These are phyloP conservation scores for Ellobius talpinus DNA, from an alignment of 2,113 vertebrate genomes.

Conservation along the genomic window DNA sequence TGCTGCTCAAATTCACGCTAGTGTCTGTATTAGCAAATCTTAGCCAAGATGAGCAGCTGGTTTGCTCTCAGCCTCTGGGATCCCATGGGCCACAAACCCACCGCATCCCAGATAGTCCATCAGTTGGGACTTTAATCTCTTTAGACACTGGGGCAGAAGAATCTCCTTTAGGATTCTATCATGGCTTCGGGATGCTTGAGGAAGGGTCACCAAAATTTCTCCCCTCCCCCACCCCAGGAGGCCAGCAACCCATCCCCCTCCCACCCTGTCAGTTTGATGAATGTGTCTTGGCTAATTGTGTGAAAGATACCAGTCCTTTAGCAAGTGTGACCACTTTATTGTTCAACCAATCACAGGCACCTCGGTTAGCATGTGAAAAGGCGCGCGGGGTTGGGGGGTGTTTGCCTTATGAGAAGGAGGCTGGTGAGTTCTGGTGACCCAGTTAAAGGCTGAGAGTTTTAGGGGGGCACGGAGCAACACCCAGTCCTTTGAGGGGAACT, in stretches of 20 bases:
- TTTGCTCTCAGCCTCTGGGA: background rate
- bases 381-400: no score
- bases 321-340: constrained; percentile 87
- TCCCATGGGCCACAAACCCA: background rate
- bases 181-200: constrained; percentile 22
- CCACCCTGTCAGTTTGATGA: constrained; percentile 86
- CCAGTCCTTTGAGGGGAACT: constrained; percentile 90
- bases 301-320: constrained; percentile 87
- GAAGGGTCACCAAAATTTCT: constrained; percentile 4
- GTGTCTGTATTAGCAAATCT: background rate
- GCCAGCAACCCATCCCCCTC: constrained; percentile 82
- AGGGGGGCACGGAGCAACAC: constrained; percentile 87
- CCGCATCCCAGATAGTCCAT: background rate
- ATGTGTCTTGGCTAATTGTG: constrained; percentile 90
- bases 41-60: background rate
- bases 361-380: constrained; percentile 87
- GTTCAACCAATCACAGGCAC: constrained; percentile 84
- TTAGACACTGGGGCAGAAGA: background rate
- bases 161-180: background rate
- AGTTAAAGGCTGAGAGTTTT: constrained; percentile 87
- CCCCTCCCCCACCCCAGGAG: constrained; percentile 70
- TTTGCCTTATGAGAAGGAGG: constrained; percentile 67
- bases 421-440: constrained; percentile 83
- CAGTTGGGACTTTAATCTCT: background rate
- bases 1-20: background rate